Percentiles rank a stretch among this genome's conserved stretches.
Conservation (phyloP, 2,113 vertebrate genomes). For the Aspidoscelis tigris region DNA sequence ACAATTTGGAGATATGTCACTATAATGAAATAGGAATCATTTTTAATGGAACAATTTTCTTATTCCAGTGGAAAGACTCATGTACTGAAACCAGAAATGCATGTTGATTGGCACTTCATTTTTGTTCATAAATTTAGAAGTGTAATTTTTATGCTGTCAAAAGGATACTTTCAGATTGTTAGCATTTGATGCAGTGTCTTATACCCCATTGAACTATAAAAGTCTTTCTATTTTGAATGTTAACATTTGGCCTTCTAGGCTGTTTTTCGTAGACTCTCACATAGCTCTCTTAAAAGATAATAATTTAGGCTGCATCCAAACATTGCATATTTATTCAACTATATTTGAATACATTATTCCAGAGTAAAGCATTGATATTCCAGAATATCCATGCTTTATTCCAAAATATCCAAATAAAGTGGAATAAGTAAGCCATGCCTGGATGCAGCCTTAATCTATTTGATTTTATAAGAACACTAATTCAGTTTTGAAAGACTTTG, state of each 20-base stretch:
- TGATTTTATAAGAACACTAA: not conserved
- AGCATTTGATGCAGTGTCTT: not conserved
- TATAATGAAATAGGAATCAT: not conserved
- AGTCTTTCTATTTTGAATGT: not conserved
- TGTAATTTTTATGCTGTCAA: conserved; percentile 20
- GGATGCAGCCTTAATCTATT: not conserved
- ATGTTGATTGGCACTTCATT: not conserved
- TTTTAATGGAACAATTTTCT: not conserved
- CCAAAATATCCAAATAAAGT: no score
- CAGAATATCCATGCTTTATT: no score
- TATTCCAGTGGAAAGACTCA: not conserved
- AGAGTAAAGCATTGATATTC: no score
- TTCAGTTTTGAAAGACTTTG: not conserved
- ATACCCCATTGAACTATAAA: not conserved
- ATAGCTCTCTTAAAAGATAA: not conserved
- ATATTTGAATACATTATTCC: no score
- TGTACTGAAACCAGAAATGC: not conserved
- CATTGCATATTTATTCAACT: no score
- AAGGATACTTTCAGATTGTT: not conserved
- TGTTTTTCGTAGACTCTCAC: not conserved
- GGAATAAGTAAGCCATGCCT: no score
- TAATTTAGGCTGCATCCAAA: not conserved
- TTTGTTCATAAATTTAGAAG: conserved; percentile 9
- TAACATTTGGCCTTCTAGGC: no score
- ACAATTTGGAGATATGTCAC: not conserved